Conservation (phyloP, 2,797 vertebrate genomes). For the Pipistrellus pygmaeus region DNA sequence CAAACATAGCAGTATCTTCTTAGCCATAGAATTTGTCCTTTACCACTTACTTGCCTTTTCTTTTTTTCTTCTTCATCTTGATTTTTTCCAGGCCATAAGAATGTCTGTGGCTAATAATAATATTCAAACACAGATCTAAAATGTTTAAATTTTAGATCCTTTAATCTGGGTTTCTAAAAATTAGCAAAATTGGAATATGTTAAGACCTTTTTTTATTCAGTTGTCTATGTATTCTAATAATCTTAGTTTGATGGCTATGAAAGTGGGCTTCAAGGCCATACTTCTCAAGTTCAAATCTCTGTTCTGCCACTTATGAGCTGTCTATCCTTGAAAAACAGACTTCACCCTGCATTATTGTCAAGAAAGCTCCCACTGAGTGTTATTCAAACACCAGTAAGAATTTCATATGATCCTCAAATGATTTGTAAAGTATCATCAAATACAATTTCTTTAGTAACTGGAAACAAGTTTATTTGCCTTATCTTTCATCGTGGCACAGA, state of each 20-base stretch:
- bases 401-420: constrained; percentile 53
- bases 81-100: not conserved
- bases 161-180: not conserved
- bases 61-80: not conserved
- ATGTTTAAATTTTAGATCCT: not conserved
- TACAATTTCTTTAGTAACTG: constrained; percentile 51
- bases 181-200: not conserved
- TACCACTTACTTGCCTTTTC: not conserved
- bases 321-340: not conserved
- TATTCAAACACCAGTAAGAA: constrained; percentile 44
- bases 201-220: not conserved
- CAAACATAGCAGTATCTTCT: not conserved
- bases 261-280: not conserved
- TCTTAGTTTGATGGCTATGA: not conserved
- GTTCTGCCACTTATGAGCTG: not conserved
- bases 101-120: not conserved
- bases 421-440: constrained; percentile 49
- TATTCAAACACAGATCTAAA: not conserved
- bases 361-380: constrained; percentile 61
- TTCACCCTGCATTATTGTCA: not conserved
- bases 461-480: constrained; percentile 56
- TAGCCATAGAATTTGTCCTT: not conserved
- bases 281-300: not conserved
- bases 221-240: not conserved
- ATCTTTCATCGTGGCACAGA: constrained; percentile 18